These are phyloP conservation scores for Bos indicus DNA, from an alignment of 2,113 vertebrate species.

Conservation along the genomic window DNA sequence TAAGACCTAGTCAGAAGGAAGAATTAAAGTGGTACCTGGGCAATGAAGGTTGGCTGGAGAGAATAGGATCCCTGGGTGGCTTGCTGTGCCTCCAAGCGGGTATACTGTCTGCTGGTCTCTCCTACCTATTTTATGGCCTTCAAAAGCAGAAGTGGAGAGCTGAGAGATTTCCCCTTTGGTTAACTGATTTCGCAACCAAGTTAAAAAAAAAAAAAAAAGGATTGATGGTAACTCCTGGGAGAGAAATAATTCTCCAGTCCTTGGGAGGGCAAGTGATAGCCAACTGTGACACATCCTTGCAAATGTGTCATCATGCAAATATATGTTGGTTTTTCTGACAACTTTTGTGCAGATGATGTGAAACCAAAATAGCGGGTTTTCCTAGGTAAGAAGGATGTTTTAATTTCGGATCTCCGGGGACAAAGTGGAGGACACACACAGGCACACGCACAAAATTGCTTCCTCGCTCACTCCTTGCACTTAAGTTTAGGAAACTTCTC, in stretches of 20 bases:
- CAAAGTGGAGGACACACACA: not conserved
- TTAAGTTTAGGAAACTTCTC: not conserved
- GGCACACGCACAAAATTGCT: accelerated
- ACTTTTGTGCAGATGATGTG: not conserved
- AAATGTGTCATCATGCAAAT: slow-evolving; percentile 28
- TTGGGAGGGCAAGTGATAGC: not conserved
- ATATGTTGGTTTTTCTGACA: not conserved
- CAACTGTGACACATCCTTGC: not conserved
- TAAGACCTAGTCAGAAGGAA: not conserved
- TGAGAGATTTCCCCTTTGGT: slow-evolving; percentile 45
- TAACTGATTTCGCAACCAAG: slow-evolving; percentile 50
- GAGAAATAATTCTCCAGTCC: not conserved
- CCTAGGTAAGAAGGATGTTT: not conserved
- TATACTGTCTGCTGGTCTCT: not conserved
- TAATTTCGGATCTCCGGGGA: not conserved
- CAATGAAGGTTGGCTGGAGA: not conserved
- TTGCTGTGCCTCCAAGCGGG: not conserved
- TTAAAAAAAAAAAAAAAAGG: not conserved
- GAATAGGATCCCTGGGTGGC: not conserved
- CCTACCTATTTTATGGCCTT: slow-evolving; percentile 31
- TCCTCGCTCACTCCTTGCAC: not conserved
- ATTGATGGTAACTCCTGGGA: not conserved
- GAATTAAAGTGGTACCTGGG: slow-evolving; percentile 43
- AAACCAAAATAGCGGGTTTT: slow-evolving; percentile 26
- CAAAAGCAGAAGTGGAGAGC: slow-evolving; percentile 67